Evolutionary conservation across 2,113 vertebrate genomes (phyloP).

Genomic region (Rhabdomys dilectus): DNA sequence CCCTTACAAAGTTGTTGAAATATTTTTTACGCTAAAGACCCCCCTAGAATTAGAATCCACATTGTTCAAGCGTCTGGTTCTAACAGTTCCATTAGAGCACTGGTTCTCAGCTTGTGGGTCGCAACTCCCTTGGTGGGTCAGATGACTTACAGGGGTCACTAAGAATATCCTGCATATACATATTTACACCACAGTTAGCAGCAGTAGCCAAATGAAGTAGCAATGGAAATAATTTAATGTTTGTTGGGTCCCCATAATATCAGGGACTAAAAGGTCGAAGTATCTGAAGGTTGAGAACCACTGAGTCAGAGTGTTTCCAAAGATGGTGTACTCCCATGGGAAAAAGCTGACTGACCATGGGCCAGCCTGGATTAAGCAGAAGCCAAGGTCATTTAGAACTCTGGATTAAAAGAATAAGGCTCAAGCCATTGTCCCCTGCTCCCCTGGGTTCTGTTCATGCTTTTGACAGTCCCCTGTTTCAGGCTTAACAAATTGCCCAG

Average conservation of each 20-base stretch:
- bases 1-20: background rate
- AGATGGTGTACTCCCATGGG: background rate
- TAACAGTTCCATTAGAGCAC: background rate
- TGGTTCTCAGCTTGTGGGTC: background rate
- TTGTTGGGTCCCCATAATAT: background rate
- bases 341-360: background rate
- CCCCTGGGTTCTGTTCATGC: background rate
- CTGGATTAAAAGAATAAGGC: background rate
- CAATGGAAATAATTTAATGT: background rate
- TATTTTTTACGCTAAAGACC: slow-evolving; percentile 32
- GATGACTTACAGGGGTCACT: background rate
- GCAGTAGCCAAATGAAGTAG: background rate
- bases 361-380: background rate
- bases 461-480: background rate
- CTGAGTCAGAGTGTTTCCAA: background rate
- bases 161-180: background rate
- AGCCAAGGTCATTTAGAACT: background rate
- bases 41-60: background rate
- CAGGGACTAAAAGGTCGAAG: background rate
- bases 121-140: too few relatives aligned
- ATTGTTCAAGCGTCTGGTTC: background rate
- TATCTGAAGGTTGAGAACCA: background rate
- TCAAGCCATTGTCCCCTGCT: background rate
- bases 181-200: background rate
- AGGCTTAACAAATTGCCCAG: background rate